A percentile compares a stretch with the other conserved stretches of the same genome.
Conservation (phyloP, 2,797 vertebrate species). For the Orestias chungarensis region DNA sequence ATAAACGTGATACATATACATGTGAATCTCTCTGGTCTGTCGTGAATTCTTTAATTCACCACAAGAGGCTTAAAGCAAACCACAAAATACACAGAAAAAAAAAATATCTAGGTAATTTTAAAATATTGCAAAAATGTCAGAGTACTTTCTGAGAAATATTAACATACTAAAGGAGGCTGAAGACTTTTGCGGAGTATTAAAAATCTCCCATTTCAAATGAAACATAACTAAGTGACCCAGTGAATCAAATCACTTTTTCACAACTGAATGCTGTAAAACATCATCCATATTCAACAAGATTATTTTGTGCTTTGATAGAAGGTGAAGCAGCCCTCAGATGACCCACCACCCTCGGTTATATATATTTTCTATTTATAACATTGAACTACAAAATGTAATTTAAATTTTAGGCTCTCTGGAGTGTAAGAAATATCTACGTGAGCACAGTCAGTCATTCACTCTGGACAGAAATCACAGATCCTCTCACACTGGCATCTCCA, state of each 20-base stretch:
- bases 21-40: background rate
- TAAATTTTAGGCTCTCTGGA: background rate
- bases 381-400: background rate
- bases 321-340: constrained; percentile 1
- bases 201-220: background rate
- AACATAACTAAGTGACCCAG: background rate
- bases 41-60: background rate
- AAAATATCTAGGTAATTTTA: background rate
- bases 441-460: background rate
- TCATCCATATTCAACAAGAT: background rate
- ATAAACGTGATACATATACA: background rate
- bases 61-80: background rate
- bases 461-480: background rate
- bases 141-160: background rate
- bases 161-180: background rate
- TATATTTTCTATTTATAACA: background rate
- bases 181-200: background rate
- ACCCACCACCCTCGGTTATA: constrained; percentile 9
- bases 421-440: background rate
- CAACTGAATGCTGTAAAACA: background rate
- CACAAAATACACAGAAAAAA: background rate
- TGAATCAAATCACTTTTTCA: background rate
- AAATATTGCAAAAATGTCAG: background rate
- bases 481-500: background rate
- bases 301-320: background rate